phyloP scores from a whole-genome alignment of 2,113 vertebrate species.

The Ariopsis seemanni region DNA sequence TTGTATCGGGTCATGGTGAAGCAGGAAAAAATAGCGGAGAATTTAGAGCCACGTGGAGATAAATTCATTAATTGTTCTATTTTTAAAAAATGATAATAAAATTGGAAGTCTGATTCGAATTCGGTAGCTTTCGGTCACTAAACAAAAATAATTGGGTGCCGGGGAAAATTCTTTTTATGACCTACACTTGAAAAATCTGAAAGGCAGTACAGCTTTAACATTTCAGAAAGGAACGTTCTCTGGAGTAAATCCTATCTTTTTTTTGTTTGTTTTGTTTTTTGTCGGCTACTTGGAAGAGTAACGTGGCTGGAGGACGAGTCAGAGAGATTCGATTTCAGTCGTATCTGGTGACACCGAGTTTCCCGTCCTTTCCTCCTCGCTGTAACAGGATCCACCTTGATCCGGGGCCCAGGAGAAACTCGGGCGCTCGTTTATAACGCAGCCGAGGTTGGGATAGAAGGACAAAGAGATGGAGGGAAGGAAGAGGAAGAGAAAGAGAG shows the following conservation, averaged over 20 bases:
- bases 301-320: slow-evolving; percentile 68
- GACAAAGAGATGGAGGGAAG: slow-evolving; percentile 18
- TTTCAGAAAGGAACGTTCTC: slow-evolving; percentile 62
- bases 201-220: neutral
- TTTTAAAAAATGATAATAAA: no score
- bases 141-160: slow-evolving; percentile 22
- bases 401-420: slow-evolving; percentile 54
- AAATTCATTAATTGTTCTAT: no score
- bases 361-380: slow-evolving; percentile 62
- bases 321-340: slow-evolving; percentile 77
- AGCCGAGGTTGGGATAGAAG: slow-evolving; percentile 45
- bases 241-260: slow-evolving; percentile 58
- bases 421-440: slow-evolving; percentile 58
- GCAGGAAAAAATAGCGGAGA: no score
- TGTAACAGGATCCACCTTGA: slow-evolving; percentile 73
- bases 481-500: slow-evolving; percentile 42
- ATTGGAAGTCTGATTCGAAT: no score
- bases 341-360: slow-evolving; percentile 73
- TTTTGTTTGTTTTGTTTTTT: slow-evolving; percentile 50
- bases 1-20: no score
- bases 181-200: slow-evolving; percentile 7
- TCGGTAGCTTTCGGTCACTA: no score
- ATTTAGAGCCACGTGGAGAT: no score
- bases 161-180: neutral
- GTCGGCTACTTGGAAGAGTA: slow-evolving; percentile 57